Conservation (phyloP, 2,797 vertebrate genomes). For the Amphiprion clarkii region DNA sequence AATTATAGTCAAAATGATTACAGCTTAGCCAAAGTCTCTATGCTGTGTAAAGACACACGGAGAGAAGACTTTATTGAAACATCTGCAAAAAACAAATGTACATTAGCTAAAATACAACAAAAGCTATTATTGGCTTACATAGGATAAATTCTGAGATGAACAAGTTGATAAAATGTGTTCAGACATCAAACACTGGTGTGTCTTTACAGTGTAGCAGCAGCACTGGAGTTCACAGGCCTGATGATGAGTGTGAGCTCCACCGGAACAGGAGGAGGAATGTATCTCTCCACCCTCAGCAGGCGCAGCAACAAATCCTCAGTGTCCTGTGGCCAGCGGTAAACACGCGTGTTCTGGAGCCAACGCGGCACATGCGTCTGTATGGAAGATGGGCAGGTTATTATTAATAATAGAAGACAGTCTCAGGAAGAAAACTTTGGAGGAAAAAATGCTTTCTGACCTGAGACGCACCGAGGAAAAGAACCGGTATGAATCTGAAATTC, state of each 20-base stretch:
- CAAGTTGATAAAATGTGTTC: background rate
- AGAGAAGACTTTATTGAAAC: conserved; percentile 29
- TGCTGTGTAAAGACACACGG: background rate
- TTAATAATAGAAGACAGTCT: background rate
- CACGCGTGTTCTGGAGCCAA: conserved; percentile 92
- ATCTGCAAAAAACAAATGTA: background rate
- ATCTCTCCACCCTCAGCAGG: conserved; percentile 90
- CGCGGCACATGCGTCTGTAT: conserved; percentile 88
- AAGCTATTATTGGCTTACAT: background rate
- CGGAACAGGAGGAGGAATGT: conserved; percentile 86
- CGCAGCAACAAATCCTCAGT: conserved; percentile 89
- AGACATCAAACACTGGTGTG: background rate
- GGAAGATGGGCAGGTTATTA: conserved; percentile 8
- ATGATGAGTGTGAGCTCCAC: conserved; percentile 89
- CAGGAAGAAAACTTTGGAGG: background rate
- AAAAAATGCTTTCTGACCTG: conserved; percentile 83
- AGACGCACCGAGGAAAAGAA: conserved; percentile 89
- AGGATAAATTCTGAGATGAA: background rate
- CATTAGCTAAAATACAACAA: background rate
- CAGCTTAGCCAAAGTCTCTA: background rate
- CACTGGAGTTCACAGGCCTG: conserved; percentile 73
- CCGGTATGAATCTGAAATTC: conserved; percentile 94
- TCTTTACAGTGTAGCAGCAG: conserved; percentile 42
- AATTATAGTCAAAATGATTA: too few relatives aligned
- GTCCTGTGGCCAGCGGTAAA: conserved; percentile 91